Percentiles rank a stretch among this genome's conserved stretches.
These are phyloP conservation scores for Ophraella communa DNA, from an alignment of 2,888 invertebrate genomes.

Conservation along the genomic window DNA sequence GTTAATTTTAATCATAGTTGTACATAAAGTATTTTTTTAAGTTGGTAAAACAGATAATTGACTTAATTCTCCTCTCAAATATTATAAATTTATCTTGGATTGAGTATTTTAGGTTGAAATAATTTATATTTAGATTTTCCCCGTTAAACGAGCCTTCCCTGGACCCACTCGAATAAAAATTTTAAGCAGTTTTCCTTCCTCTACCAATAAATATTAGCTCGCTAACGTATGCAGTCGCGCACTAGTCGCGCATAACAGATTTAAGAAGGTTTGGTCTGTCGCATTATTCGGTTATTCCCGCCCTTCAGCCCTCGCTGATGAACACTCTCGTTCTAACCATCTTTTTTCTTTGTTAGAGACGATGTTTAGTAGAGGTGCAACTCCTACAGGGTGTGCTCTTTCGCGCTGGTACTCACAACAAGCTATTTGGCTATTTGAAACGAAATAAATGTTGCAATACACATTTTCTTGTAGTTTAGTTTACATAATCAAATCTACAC, in stretches of 20 bases:
- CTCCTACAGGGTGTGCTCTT: background rate
- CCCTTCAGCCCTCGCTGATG: slow-evolving; percentile 8
- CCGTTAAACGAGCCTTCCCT: slow-evolving; percentile 28
- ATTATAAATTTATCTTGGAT: no score
- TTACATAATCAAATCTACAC: no score
- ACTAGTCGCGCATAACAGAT: slow-evolving; percentile 13
- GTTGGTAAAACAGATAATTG: no score
- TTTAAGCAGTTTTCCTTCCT: slow-evolving; percentile 33
- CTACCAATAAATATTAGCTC: slow-evolving; percentile 18
- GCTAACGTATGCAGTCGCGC: slow-evolving; percentile 32
- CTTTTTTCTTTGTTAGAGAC: background rate
- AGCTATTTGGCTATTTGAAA: no score
- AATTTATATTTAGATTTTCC: background rate
- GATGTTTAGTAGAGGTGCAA: slow-evolving; percentile 6
- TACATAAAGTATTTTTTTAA: no score
- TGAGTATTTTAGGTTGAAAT: no score
- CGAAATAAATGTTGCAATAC: no score
- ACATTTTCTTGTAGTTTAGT: no score
- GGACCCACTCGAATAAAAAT: slow-evolving; percentile 34
- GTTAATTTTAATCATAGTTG: no score
- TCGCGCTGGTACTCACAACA: background rate
- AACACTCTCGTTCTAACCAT: background rate
- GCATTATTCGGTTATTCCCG: slow-evolving; percentile 11
- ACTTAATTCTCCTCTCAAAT: no score
- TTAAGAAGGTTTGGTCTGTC: slow-evolving; percentile 6